Percentiles rank a stretch among this genome's conserved stretches.
Evolutionary conservation across 2,888 invertebrate genomes (phyloP).

Genomic region (Leptinotarsa rubiginosa): DNA sequence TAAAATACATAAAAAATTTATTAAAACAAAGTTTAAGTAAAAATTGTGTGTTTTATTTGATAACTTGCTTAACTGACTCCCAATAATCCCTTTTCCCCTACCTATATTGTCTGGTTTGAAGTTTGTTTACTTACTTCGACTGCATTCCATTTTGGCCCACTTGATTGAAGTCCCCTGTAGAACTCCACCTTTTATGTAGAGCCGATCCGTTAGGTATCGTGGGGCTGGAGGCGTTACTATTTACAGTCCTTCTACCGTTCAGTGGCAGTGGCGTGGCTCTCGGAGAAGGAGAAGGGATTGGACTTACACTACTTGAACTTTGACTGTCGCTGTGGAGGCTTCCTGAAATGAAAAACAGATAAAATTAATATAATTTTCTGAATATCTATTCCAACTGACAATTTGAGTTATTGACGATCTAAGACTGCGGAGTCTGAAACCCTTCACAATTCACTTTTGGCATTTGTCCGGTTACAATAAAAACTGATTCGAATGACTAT

Average conservation of each 20-base stretch:
- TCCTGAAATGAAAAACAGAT: slow-evolving; percentile 41
- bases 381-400: too few species aligned
- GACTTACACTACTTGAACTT: slow-evolving; percentile 86
- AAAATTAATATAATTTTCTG: neutral
- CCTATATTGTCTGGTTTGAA: too few species aligned
- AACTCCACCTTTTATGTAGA: slow-evolving; percentile 80
- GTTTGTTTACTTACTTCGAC: slow-evolving; percentile 61
- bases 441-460: too few species aligned
- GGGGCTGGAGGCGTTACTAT: slow-evolving; percentile 76
- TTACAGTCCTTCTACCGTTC: slow-evolving; percentile 67
- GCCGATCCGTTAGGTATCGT: slow-evolving; percentile 72
- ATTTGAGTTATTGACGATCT: too few species aligned
- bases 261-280: slow-evolving; percentile 77
- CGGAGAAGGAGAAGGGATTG: slow-evolving; percentile 82
- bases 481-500: too few species aligned
- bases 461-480: too few species aligned
- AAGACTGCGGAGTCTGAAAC: too few species aligned
- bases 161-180: slow-evolving; percentile 80
- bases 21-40: too few species aligned
- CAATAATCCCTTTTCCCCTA: too few species aligned
- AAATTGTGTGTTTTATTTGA: too few species aligned
- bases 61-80: too few species aligned
- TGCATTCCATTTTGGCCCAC: slow-evolving; percentile 65
- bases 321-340: slow-evolving; percentile 81
- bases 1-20: too few species aligned